A percentile compares a stretch with the other conserved stretches of the same genome.
These are phyloP conservation scores for Hesperophylax magnus DNA, from an alignment of 1,140 invertebrate species.

Conservation along the genomic window DNA sequence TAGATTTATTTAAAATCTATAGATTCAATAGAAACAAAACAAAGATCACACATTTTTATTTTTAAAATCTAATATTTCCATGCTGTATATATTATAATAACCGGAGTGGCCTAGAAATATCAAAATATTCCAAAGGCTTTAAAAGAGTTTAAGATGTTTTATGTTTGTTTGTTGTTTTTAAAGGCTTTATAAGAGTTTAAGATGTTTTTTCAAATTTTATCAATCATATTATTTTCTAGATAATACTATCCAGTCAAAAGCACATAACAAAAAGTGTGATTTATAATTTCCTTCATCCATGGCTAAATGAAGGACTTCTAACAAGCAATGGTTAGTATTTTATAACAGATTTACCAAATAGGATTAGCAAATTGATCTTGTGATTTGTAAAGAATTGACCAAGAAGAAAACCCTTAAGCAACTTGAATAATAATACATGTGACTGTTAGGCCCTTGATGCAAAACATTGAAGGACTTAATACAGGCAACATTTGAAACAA, in stretches of 20 bases:
- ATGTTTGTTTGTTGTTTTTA: too few species aligned
- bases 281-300: conserved; percentile 41
- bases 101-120: background rate
- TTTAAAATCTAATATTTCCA: background rate
- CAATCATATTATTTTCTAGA: conserved; percentile 19
- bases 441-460: background rate
- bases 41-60: background rate
- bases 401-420: background rate
- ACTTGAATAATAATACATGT: background rate
- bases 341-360: background rate
- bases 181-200: background rate
- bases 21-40: background rate
- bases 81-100: background rate
- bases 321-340: conserved; percentile 40
- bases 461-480: background rate
- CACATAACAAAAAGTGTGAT: conserved; percentile 9
- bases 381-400: background rate
- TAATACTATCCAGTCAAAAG: conserved; percentile 53
- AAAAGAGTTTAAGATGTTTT: background rate
- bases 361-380: background rate
- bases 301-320: conserved; percentile 42
- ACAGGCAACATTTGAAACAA: too few species aligned
- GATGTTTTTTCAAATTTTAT: background rate
- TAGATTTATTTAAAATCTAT: too few species aligned
- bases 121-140: background rate